Percentiles rank a stretch among this genome's conserved stretches.
phyloP scores from a whole-genome alignment of 1,140 invertebrate genomes.

The Bursaphelenchus mucronatus region DNA sequence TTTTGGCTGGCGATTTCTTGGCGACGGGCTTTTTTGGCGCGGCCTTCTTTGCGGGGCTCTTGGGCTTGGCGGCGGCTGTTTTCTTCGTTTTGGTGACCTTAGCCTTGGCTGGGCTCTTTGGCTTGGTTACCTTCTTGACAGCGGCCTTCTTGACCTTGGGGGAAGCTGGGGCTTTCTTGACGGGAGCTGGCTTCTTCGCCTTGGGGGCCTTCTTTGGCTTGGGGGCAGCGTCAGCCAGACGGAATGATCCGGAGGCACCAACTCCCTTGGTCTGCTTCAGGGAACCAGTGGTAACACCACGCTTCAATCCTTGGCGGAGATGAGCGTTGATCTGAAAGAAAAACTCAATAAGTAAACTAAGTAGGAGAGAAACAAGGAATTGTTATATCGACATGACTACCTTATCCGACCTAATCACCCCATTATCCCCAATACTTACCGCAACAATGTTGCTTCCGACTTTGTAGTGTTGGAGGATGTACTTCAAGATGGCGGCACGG shows the following conservation, averaged over 20 bases:
- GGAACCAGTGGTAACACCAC: constrained; percentile 49
- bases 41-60: constrained; percentile 30
- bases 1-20: constrained; percentile 25
- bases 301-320: constrained; percentile 55
- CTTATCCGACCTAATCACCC: not conserved
- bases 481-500: constrained; percentile 61
- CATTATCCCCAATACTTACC: not conserved
- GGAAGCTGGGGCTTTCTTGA: constrained; percentile 14
- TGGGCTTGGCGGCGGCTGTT: constrained; percentile 37
- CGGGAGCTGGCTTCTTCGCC: constrained; percentile 11
- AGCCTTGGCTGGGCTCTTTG: constrained; percentile 3
- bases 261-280: constrained; percentile 61
- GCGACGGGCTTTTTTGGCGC: constrained; percentile 40
- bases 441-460: constrained; percentile 53
- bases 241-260: constrained; percentile 61
- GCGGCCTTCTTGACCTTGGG: constrained; percentile 42
- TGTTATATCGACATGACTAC: not conserved
- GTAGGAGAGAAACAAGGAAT: too few species aligned
- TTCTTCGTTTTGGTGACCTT: constrained; percentile 33
- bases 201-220: constrained; percentile 32
- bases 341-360: too few species aligned
- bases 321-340: constrained; percentile 47
- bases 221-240: constrained; percentile 48
- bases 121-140: constrained; percentile 33
- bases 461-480: constrained; percentile 61